A percentile compares a stretch with the other conserved stretches of the same genome.
Conservation (phyloP, 2,113 vertebrate species). For the Cricetomys ansorgei region DNA sequence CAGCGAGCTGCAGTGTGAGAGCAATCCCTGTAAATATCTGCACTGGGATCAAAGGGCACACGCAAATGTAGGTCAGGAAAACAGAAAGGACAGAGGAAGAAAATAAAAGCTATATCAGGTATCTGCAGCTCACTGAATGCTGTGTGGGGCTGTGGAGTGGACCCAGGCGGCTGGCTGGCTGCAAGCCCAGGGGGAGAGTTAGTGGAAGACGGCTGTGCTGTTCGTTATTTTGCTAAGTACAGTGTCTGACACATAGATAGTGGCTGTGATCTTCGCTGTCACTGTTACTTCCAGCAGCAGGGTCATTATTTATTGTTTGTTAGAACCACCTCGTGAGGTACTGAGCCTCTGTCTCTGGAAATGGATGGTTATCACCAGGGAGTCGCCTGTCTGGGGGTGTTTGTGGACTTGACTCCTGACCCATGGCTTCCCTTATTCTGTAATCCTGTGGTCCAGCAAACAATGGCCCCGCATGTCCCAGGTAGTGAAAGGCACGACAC, state of each 20-base stretch:
- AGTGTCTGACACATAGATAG: background rate
- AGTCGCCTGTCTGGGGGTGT: background rate
- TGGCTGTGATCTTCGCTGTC: background rate
- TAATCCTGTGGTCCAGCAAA: background rate
- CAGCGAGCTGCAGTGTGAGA: constrained; percentile 22
- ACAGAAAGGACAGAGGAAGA: background rate
- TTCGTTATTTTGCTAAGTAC: background rate
- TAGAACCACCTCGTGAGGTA: background rate
- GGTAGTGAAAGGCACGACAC: background rate
- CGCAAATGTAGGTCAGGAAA: background rate
- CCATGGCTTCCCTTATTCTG: background rate
- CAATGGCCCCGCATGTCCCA: background rate
- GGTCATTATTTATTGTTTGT: background rate
- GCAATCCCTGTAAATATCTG: background rate
- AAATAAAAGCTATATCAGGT: background rate
- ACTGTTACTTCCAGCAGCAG: background rate
- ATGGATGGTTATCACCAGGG: background rate
- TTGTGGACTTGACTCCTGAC: background rate
- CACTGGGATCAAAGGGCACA: constrained; percentile 32
- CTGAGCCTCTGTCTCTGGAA: constrained; percentile 3
- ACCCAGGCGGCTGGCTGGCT: background rate
- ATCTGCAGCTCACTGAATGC: background rate
- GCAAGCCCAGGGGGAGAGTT: background rate
- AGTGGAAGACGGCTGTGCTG: background rate
- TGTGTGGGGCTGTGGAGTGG: background rate